Conservation (phyloP, 2,113 vertebrate species). For the Lynx canadensis region DNA sequence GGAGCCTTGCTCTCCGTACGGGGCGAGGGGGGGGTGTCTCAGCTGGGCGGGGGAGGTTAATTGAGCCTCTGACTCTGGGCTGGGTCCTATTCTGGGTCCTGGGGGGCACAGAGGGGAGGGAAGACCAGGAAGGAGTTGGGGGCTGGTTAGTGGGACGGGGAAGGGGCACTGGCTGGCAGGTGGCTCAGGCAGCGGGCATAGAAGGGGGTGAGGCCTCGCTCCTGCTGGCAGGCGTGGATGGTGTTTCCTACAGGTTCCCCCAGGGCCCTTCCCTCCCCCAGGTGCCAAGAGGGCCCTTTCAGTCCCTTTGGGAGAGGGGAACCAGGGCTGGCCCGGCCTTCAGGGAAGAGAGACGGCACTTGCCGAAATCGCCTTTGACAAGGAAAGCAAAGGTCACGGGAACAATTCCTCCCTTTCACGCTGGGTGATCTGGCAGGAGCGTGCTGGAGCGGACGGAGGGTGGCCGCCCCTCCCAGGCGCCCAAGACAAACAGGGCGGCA, state of each 20-base stretch:
- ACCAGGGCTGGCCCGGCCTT: background rate
- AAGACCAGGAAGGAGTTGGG: background rate
- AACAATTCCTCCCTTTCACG: slow-evolving; percentile 70
- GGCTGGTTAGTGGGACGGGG: background rate
- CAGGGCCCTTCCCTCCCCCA: background rate
- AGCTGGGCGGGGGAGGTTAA: background rate
- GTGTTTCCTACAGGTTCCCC: too few relatives aligned
- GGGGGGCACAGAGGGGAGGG: background rate
- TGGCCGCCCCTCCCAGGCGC: slow-evolving; percentile 33
- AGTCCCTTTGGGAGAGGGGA: background rate
- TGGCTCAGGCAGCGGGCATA: background rate
- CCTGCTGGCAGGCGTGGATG: background rate
- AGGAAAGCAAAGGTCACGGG: slow-evolving; percentile 68
- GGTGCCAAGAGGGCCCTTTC: background rate
- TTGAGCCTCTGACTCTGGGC: background rate
- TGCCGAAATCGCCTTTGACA: slow-evolving; percentile 51
- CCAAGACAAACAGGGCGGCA: slow-evolving; percentile 69
- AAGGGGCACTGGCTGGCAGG: background rate
- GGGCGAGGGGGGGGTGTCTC: background rate
- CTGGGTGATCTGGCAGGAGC: slow-evolving; percentile 2
- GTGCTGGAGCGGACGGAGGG: slow-evolving; percentile 37
- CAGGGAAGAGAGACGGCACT: background rate
- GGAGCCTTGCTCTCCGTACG: background rate
- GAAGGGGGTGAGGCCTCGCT: rapidly evolving
- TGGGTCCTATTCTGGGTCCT: background rate